Conservation (phyloP, 2,888 invertebrate species). For the Bhutanitis thaidina region DNA sequence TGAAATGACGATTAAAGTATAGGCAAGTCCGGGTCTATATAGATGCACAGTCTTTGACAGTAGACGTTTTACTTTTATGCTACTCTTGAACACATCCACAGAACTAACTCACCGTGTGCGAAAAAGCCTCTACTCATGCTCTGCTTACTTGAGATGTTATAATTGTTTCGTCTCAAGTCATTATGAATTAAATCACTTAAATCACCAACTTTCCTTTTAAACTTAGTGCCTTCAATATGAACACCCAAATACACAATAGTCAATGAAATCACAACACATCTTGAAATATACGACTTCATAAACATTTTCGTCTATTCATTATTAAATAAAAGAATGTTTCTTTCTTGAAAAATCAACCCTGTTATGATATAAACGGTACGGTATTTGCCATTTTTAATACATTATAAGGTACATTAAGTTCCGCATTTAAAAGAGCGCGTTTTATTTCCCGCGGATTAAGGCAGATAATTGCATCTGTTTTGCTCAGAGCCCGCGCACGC, state of each 20-base stretch:
- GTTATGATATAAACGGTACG: neutral
- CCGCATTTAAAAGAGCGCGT: neutral
- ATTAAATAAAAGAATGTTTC: slow-evolving; percentile 27
- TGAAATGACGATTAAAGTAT: no score
- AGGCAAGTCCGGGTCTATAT: no score
- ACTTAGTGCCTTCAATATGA: slow-evolving; percentile 26
- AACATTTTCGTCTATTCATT: slow-evolving; percentile 34
- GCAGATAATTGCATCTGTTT: slow-evolving; percentile 38
- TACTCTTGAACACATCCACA: no score
- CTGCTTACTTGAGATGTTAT: slow-evolving; percentile 24
- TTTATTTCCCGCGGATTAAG: slow-evolving; percentile 46
- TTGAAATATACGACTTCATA: slow-evolving; percentile 24
- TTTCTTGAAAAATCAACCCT: neutral
- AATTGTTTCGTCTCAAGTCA: slow-evolving; percentile 25
- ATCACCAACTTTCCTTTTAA: slow-evolving; percentile 37
- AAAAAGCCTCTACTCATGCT: slow-evolving; percentile 44
- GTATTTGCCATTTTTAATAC: neutral
- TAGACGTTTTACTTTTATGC: no score
- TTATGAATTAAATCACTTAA: slow-evolving; percentile 26
- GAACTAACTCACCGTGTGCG: slow-evolving; percentile 37
- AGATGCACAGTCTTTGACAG: no score
- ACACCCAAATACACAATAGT: slow-evolving; percentile 32
- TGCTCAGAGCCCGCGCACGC: slow-evolving; percentile 47
- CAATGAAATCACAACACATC: slow-evolving; percentile 27
- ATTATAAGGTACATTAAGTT: neutral